Evolutionary conservation across 2,888 invertebrate species (phyloP).

Genomic region (Plutella xylostella): DNA sequence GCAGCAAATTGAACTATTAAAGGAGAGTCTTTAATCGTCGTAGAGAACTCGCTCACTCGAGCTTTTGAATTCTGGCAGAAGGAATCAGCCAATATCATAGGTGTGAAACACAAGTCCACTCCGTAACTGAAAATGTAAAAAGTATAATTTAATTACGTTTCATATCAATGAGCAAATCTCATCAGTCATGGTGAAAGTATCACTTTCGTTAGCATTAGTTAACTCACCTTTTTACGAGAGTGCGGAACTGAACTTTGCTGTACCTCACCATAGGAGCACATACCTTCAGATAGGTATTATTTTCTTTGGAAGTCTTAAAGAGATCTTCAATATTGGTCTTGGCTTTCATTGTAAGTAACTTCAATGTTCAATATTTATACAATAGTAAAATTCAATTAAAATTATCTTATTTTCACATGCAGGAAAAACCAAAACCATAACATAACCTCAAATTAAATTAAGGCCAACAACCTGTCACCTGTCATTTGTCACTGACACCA

Average conservation of each 20-base stretch:
- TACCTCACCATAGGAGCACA: constrained; percentile 98
- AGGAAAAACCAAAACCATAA: no score
- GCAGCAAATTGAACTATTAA: constrained; percentile 96
- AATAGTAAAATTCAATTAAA: no score
- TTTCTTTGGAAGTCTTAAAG: constrained; percentile 65
- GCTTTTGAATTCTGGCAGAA: constrained; percentile 92
- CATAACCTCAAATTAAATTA: no score
- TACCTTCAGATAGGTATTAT: constrained; percentile 75
- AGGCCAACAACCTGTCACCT: no score
- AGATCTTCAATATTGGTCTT: constrained; percentile 71
- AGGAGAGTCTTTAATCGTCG: constrained; percentile 81
- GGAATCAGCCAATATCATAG: constrained; percentile 97
- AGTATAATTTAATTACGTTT: not conserved
- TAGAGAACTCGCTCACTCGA: constrained; percentile 84
- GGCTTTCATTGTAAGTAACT: constrained; percentile 23
- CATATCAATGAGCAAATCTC: no score
- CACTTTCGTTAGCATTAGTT: not conserved
- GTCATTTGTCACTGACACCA: no score
- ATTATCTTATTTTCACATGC: no score
- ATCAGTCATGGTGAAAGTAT: no score
- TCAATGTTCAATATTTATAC: not conserved
- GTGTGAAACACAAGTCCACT: constrained; percentile 92
- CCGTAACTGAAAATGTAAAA: constrained; percentile 73
- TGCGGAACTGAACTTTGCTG: constrained; percentile 71
- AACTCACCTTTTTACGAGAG: constrained; percentile 54